These are phyloP conservation scores for Conus betulinus DNA, from an alignment of 1,140 invertebrate species.

Conservation along the genomic window DNA sequence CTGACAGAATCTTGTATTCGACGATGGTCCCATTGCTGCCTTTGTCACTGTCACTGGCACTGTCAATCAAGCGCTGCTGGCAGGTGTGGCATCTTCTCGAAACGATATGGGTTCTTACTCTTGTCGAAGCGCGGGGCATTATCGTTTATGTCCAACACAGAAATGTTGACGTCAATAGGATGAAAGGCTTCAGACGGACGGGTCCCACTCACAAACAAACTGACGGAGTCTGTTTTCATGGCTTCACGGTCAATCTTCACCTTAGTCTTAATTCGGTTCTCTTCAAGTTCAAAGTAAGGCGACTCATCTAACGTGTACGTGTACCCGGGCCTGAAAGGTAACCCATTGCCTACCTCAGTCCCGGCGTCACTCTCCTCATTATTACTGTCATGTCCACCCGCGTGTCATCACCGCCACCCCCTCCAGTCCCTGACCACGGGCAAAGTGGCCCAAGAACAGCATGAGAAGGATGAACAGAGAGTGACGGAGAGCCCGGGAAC, in stretches of 20 bases:
- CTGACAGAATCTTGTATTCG: conserved; percentile 59
- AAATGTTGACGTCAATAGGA: conserved; percentile 61
- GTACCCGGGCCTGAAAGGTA: conserved; percentile 38
- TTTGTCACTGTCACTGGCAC: conserved; percentile 73
- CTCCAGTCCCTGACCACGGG: conserved; percentile 55
- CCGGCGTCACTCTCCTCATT: conserved; percentile 47
- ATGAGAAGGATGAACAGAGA: conserved; percentile 47
- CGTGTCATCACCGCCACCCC: background rate
- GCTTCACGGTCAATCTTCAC: conserved; percentile 56
- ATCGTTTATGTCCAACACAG: conserved; percentile 88
- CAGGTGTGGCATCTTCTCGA: conserved; percentile 72
- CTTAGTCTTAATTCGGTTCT: conserved; percentile 49
- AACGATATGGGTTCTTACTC: conserved; percentile 44
- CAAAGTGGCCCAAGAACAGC: conserved; percentile 52
- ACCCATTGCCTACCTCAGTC: conserved; percentile 40
- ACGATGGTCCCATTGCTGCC: conserved; percentile 76
- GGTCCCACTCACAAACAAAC: conserved; percentile 50
- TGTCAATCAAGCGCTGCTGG: conserved; percentile 82
- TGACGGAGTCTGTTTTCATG: conserved; percentile 41
- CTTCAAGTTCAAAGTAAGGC: conserved; percentile 51
- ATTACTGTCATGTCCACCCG: conserved; percentile 40
- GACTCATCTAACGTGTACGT: conserved; percentile 51
- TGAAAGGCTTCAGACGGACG: conserved; percentile 29
- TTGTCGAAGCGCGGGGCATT: conserved; percentile 88
- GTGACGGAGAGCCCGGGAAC: conserved; percentile 36